A percentile compares a stretch with the other conserved stretches of the same genome.
phyloP scores from a whole-genome alignment of 2,797 vertebrate species.

The Hypotaenidia philippensis region DNA sequence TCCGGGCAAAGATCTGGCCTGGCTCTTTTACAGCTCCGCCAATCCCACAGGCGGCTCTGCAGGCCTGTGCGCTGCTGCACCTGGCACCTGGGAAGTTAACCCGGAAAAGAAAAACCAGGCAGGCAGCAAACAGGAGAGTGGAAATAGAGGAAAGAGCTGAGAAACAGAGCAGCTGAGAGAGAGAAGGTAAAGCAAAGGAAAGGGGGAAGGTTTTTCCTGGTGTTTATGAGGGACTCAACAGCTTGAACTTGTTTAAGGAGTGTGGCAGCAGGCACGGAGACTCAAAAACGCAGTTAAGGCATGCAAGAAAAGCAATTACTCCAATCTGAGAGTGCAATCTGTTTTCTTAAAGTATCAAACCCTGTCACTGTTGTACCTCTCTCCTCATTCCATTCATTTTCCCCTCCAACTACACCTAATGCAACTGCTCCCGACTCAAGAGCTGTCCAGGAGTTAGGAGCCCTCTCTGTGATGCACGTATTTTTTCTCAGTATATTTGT shows the following conservation, averaged over 20 bases:
- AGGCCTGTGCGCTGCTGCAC: not conserved
- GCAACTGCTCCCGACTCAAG: rapidly evolving
- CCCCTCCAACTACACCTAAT: not conserved
- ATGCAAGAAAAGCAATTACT: not conserved
- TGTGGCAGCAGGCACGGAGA: not conserved
- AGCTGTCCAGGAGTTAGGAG: not conserved
- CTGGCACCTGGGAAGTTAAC: not conserved
- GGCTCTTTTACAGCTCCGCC: not conserved
- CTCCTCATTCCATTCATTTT: not conserved
- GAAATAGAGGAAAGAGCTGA: not conserved
- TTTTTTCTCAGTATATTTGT: not conserved
- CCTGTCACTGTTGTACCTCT: not conserved
- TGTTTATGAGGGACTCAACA: not conserved
- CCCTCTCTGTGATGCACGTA: not conserved
- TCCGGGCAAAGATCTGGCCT: not conserved
- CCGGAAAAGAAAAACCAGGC: not conserved
- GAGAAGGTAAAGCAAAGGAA: not conserved
- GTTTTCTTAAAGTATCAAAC: not conserved
- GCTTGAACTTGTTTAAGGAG: not conserved
- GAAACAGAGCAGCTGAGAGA: not conserved
- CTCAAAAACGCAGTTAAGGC: not conserved
- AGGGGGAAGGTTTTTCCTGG: not conserved
- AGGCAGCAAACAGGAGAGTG: not conserved
- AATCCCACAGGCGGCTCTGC: not conserved
- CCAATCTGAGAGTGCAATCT: not conserved